These are phyloP conservation scores for Hipparchia semele DNA, from an alignment of 2,888 invertebrate species.

Conservation along the genomic window DNA sequence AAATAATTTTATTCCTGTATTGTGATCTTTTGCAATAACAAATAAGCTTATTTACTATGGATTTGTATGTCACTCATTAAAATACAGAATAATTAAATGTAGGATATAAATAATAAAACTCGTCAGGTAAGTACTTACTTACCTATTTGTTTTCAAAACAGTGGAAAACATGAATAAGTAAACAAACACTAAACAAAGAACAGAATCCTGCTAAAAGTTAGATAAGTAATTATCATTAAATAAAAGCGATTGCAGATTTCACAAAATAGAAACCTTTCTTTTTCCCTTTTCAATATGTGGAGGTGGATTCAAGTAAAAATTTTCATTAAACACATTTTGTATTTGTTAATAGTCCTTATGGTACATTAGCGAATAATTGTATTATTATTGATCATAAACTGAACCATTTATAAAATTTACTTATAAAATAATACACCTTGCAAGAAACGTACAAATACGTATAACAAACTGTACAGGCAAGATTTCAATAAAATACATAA, in stretches of 20 bases:
- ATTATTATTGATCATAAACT: neutral
- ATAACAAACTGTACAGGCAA: conserved; percentile 9
- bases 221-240: too few relatives aligned
- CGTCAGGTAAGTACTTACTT: too few relatives aligned
- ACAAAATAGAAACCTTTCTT: too few relatives aligned
- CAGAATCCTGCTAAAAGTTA: too few relatives aligned
- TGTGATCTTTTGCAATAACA: conserved; percentile 38
- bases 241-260: too few relatives aligned
- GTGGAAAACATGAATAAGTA: too few relatives aligned
- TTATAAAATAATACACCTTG: neutral
- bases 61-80: conserved; percentile 29
- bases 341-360: neutral
- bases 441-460: neutral
- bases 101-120: too few relatives aligned
- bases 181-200: too few relatives aligned
- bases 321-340: too few relatives aligned
- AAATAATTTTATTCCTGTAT: conserved; percentile 47
- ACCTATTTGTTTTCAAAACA: too few relatives aligned
- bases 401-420: neutral
- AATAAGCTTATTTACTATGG: conserved; percentile 28
- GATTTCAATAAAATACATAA: neutral
- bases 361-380: neutral
- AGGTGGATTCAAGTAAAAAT: too few relatives aligned
- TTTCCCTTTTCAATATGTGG: too few relatives aligned
- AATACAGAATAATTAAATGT: conserved; percentile 18